phyloP scores from a whole-genome alignment of 2,797 vertebrate genomes.

The Neopelma chrysocephalum region DNA sequence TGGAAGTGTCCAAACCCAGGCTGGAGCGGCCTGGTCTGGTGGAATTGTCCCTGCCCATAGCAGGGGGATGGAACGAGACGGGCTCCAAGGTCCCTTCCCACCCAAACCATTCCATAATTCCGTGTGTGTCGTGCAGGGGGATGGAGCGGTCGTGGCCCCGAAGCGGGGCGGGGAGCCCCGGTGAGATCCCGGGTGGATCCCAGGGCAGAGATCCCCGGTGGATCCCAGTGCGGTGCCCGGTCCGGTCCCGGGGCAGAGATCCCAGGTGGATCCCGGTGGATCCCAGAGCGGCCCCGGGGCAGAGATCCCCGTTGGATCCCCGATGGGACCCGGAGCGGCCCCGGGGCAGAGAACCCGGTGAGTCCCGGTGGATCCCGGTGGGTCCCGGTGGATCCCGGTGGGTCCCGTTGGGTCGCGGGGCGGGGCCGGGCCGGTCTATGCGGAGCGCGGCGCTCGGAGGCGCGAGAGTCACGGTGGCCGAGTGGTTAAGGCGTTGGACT shows the following conservation, averaged over 20 bases:
- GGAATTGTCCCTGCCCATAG: background rate
- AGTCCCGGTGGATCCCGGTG: no score
- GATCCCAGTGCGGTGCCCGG: no score
- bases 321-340: no score
- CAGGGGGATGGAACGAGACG: background rate
- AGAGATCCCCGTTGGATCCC: no score
- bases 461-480: conserved; percentile 87
- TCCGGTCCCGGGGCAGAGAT: no score
- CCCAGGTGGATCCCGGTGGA: no score
- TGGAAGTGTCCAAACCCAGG: background rate
- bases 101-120: background rate
- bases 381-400: no score
- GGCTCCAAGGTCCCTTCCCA: background rate
- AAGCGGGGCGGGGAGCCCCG: no score
- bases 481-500: conserved; percentile 97
- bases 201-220: background rate
- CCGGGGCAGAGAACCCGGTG: no score
- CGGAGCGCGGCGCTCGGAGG: accelerated
- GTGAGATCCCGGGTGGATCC: no score
- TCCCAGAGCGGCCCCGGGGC: no score
- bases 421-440: background rate
- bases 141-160: background rate
- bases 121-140: background rate
- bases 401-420: background rate
- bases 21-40: background rate